Evolutionary conservation across 2,888 invertebrate species (phyloP), one percentile per base, ranked within the genome.

Genomic region (Phortica okadai): DNA sequence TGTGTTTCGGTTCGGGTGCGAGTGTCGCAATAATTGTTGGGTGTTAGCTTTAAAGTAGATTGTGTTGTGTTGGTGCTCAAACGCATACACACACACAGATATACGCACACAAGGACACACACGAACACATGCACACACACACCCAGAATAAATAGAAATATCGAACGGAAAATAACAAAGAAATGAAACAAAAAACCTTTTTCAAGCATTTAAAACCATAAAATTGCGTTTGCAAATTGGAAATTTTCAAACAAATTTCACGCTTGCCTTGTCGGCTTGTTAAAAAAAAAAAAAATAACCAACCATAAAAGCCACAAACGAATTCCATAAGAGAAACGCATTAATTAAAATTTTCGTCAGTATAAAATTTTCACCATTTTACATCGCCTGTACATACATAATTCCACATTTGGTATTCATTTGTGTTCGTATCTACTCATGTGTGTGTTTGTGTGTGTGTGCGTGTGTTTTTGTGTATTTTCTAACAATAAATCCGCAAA

Each of bases 401-500:
- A 10, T 5, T 54, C 10, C 7, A 54, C n/a, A 54, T 54, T n/a
- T 54, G n/a, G 4, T 54, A 54, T 33, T 33, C 33, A 33, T 33
- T 1, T 33, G 33, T 54, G 54, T 54, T 2, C 54, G 54, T 2
- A 10, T 56, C 11, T 56, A 56, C 10, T 14, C 16, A 10, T 56
- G 56, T 16, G 56, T n/a, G 56, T 33, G 6, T 67, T 21, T 67
- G 45, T 74, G 69, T 74, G 8, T 56, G 25, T 58, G 50, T 44
- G n/a, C 41, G 25, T 33, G 66, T 75, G 75, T 73, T n/a, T 66
- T 21, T 50, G 42, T 69, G 62, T 11, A 16, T 62, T 16, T 25
- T n/a, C 67, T 16, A 72, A 72, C 70, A 72, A 56, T 56, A 72
- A 72, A 56, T 72, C 70, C 10, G 11, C 70, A 44, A 72, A 72